Evolutionary conservation across 2,113 vertebrate species (phyloP).

Genomic region (Heterocephalus glaber): DNA sequence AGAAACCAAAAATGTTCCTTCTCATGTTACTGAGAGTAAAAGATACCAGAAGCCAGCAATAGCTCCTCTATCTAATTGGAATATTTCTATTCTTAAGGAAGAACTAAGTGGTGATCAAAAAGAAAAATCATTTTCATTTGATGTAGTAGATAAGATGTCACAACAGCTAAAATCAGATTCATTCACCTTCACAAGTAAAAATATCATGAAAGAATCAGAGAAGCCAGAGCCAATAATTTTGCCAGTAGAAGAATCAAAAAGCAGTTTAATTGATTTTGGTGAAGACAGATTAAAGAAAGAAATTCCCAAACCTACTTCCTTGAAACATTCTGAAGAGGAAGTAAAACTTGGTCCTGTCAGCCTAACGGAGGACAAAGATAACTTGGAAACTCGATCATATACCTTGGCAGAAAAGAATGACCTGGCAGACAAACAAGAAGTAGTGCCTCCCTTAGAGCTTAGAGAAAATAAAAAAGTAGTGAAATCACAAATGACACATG

Average conservation of each 20-base stretch:
- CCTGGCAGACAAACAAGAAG: constrained; percentile 54
- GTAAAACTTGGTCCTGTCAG: constrained; percentile 36
- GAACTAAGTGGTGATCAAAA: constrained; percentile 58
- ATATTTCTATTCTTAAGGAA: constrained; percentile 60
- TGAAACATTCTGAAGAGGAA: constrained; percentile 54
- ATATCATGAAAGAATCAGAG: constrained; percentile 21
- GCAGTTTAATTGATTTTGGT: constrained; percentile 56
- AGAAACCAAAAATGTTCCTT: constrained; percentile 42
- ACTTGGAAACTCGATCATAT: constrained; percentile 43
- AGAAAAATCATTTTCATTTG: constrained; percentile 50
- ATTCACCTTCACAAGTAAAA: constrained; percentile 30
- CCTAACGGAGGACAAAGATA: constrained; percentile 20
- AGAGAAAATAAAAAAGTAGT: constrained; percentile 30
- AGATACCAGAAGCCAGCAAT: constrained; percentile 68
- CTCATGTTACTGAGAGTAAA: constrained; percentile 41
- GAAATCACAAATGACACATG: neutral
- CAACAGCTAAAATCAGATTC: constrained; percentile 30
- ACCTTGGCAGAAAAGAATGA: constrained; percentile 52
- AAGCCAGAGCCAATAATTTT: constrained; percentile 46
- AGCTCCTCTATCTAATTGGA: constrained; percentile 62
- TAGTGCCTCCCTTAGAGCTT: neutral
- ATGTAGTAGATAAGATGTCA: constrained; percentile 46
- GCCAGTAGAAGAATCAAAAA: constrained; percentile 64
- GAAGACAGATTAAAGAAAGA: constrained; percentile 65
- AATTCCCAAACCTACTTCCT: constrained; percentile 32